phyloP scores from a whole-genome alignment of 1,140 invertebrate species.

The Drosophila ananassae region DNA sequence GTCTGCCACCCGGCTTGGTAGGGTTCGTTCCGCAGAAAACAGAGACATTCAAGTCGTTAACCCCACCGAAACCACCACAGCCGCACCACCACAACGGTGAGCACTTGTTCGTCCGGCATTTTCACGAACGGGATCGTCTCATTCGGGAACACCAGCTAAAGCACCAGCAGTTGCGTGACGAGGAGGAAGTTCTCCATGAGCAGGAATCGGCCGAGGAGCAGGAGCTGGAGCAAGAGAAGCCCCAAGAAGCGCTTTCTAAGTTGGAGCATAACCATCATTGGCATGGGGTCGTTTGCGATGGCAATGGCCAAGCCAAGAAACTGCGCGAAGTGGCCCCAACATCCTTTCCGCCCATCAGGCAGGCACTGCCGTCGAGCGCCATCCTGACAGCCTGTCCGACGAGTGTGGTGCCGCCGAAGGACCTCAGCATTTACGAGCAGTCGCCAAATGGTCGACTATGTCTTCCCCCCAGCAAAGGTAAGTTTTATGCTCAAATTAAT shows the following conservation, averaged over 20 bases:
- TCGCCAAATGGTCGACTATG: conserved; percentile 48
- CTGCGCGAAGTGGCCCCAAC: background rate
- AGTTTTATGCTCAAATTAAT: conserved; percentile 54
- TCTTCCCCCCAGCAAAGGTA: conserved; percentile 64
- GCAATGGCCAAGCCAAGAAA: conserved; percentile 57
- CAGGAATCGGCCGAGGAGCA: conserved; percentile 16
- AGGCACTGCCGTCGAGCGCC: conserved; percentile 10
- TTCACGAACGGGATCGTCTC: conserved; percentile 82
- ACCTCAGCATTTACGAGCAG: conserved; percentile 68
- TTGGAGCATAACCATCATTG: conserved; percentile 77
- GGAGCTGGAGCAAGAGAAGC: conserved; percentile 16
- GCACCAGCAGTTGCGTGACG: conserved; percentile 71
- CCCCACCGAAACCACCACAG: conserved; percentile 57
- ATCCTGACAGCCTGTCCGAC: background rate
- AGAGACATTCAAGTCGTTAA: conserved; percentile 75
- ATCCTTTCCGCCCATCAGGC: background rate
- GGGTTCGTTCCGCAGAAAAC: conserved; percentile 43
- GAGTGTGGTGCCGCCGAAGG: conserved; percentile 29
- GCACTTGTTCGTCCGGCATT: conserved; percentile 77
- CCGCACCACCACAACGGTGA: conserved; percentile 58
- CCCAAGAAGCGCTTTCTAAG: conserved; percentile 24
- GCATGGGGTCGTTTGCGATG: conserved; percentile 77
- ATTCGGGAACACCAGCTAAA: conserved; percentile 83
- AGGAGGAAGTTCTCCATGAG: conserved; percentile 50
- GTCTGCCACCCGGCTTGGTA: conserved; percentile 55